Conservation (phyloP, 2,888 invertebrate species). For the Lasioglossum figueresi region DNA sequence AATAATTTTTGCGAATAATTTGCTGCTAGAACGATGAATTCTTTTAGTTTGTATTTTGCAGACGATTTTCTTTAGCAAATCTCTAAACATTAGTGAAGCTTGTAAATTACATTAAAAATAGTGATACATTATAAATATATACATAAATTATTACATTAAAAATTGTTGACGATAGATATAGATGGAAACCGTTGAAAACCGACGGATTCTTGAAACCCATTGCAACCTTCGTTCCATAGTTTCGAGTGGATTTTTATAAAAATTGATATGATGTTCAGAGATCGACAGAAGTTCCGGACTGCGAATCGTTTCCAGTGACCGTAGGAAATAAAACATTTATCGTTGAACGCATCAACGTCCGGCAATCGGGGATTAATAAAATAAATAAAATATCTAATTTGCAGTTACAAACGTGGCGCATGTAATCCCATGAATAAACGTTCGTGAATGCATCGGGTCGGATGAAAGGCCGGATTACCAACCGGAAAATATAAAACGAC, state of each 20-base stretch:
- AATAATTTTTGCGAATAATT: not conserved
- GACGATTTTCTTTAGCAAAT: not conserved
- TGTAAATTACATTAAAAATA: too few species aligned
- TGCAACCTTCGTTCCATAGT: not conserved
- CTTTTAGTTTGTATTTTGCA: not conserved
- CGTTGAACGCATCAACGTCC: not conserved
- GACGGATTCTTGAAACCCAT: not conserved
- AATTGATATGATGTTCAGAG: not conserved
- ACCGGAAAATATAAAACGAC: conserved; percentile 19
- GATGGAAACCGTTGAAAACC: not conserved
- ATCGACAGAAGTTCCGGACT: not conserved
- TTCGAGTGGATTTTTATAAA: not conserved
- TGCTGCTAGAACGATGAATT: not conserved
- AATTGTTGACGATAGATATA: not conserved
- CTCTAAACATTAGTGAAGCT: too few species aligned
- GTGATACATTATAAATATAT: too few species aligned
- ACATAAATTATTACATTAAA: too few species aligned
- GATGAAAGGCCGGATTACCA: conserved; percentile 18
- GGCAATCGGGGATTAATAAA: conserved; percentile 37
- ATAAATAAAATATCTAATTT: conserved; percentile 48
- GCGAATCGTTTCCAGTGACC: not conserved
- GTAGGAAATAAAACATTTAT: not conserved
- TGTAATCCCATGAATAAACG: conserved; percentile 43
- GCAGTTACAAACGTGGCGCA: conserved; percentile 19
- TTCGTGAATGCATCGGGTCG: not conserved